phyloP scores from a whole-genome alignment of 1,140 invertebrate species.

The Drosophila arawakana region DNA sequence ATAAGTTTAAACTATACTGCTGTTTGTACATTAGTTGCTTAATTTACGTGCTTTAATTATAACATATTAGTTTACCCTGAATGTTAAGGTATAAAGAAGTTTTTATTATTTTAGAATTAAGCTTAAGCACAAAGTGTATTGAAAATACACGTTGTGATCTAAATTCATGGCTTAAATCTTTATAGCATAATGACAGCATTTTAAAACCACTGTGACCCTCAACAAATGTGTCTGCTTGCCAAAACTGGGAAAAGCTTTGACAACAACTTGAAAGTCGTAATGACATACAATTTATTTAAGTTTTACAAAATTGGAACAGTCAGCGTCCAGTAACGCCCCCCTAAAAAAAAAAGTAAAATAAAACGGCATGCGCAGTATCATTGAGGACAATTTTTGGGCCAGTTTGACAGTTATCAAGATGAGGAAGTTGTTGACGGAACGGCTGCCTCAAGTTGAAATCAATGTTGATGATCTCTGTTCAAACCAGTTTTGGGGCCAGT shows the following conservation, averaged over 20 bases:
- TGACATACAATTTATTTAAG: constrained; percentile 74
- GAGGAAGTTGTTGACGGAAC: constrained; percentile 49
- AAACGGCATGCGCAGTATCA: constrained; percentile 35
- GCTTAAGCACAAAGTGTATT: not conserved
- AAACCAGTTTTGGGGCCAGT: constrained; percentile 42
- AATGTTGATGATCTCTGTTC: constrained; percentile 77
- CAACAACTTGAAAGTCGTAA: constrained; percentile 64
- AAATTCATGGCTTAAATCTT: constrained; percentile 6
- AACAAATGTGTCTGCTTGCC: constrained; percentile 24
- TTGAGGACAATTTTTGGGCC: constrained; percentile 37
- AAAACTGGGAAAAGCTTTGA: not conserved
- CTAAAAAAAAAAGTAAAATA: not conserved
- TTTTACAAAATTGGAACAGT: constrained; percentile 50
- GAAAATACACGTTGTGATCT: not conserved
- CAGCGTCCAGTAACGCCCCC: constrained; percentile 34
- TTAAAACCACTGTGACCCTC: constrained; percentile 7
- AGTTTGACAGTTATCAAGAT: constrained; percentile 38
- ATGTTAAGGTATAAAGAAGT: too few relatives aligned
- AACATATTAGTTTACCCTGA: too few relatives aligned
- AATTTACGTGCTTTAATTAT: too few relatives aligned
- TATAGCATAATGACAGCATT: constrained; percentile 20
- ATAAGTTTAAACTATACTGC: too few relatives aligned
- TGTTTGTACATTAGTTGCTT: too few relatives aligned
- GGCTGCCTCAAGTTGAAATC: constrained; percentile 63
- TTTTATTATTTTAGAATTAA: too few relatives aligned